Percentiles rank a stretch among this genome's conserved stretches.
These are phyloP conservation scores for Falcunculus frontatus DNA, from an alignment of 2,113 vertebrate species.

Conservation along the genomic window DNA sequence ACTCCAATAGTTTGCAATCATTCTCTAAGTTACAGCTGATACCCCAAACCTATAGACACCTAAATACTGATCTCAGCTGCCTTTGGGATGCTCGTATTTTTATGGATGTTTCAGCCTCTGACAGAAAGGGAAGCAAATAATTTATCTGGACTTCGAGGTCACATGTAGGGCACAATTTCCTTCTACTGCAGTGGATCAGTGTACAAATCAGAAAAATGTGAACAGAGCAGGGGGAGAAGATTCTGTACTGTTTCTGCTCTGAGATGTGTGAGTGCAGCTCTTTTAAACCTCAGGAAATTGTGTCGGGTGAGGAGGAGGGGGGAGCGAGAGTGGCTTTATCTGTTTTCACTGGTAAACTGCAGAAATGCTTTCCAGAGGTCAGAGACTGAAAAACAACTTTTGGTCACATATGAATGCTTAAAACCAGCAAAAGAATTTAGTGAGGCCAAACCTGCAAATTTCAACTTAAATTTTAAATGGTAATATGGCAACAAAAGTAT, in stretches of 20 bases:
- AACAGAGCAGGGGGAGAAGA: neutral
- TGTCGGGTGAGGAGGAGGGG: neutral
- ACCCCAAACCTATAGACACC: neutral
- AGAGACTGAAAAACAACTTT: neutral
- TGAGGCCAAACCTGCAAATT: fast-evolving
- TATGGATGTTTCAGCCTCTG: neutral
- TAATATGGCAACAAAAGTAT: neutral
- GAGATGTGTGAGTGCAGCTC: neutral
- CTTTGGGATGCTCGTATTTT: neutral
- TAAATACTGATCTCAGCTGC: neutral
- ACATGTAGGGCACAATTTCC: conserved; percentile 41
- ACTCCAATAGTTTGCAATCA: neutral
- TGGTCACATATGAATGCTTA: neutral
- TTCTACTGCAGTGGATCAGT: conserved; percentile 10
- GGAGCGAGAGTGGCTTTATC: neutral
- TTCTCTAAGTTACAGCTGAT: neutral
- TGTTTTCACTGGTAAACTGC: neutral
- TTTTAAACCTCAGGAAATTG: conserved; percentile 52
- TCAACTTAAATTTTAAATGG: neutral
- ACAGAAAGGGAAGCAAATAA: neutral
- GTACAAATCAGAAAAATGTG: conserved; percentile 38
- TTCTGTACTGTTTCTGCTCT: neutral
- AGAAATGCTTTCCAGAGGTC: neutral
- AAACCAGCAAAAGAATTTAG: neutral
- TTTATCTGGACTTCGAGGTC: conserved; percentile 6